A percentile compares a stretch with the other conserved stretches of the same genome.
phyloP scores from a whole-genome alignment of 2,888 invertebrate genomes.

The Epistrophe grossulariae region DNA sequence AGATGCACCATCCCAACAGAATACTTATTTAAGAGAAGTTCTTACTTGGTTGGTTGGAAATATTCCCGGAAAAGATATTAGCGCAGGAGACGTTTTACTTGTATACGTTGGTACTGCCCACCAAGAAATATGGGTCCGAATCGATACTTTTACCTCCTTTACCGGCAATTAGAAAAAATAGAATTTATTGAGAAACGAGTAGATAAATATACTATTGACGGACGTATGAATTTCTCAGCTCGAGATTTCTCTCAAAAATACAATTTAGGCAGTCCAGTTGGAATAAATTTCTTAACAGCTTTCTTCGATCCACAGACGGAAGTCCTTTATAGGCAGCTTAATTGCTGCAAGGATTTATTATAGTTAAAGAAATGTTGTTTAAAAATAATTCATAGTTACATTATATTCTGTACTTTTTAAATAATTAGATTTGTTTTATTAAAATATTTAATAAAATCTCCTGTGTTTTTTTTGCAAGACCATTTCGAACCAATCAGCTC shows the following conservation, averaged over 20 bases:
- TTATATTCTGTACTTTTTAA: too few relatives aligned
- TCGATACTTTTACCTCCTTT: constrained; percentile 3
- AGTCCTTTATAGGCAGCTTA: background rate
- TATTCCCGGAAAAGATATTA: constrained; percentile 85
- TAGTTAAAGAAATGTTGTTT: background rate
- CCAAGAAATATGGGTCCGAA: background rate
- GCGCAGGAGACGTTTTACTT: background rate
- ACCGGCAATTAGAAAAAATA: background rate
- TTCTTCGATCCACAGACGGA: background rate
- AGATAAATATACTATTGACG: background rate
- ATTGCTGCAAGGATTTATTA: background rate
- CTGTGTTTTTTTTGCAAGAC: too few relatives aligned
- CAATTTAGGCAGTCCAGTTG: background rate
- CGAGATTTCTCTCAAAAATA: background rate
- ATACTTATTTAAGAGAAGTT: background rate
- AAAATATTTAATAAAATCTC: too few relatives aligned
- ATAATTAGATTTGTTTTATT: too few relatives aligned
- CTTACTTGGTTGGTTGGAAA: constrained; percentile 14
- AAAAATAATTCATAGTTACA: background rate
- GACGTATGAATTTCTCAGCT: constrained; percentile 1
- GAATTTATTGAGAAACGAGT: background rate
- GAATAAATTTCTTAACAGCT: background rate
- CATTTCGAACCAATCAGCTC: too few relatives aligned
- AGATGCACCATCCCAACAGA: constrained; percentile 3
- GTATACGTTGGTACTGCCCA: constrained; percentile 4